Percentiles rank a stretch among this genome's conserved stretches.
Conservation (phyloP, 2,888 invertebrate species). For the Hoplodrina ambigua region DNA sequence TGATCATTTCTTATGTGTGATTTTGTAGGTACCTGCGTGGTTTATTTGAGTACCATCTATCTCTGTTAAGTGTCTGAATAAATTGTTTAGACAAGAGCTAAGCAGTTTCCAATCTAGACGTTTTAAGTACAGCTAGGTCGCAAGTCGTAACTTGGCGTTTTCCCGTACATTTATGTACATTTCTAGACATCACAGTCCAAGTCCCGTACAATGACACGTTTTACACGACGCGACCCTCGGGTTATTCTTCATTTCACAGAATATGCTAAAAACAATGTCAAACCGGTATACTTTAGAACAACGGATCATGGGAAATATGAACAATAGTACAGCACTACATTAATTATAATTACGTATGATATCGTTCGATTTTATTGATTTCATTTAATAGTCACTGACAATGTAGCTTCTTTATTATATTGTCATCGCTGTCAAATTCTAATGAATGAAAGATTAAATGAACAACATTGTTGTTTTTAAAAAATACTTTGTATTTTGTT, state of each 20-base stretch:
- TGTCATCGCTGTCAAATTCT: background rate
- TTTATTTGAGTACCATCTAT: background rate
- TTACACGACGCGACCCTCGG: conserved; percentile 71
- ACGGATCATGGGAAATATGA: conserved; percentile 52
- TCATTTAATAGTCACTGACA: conserved; percentile 2
- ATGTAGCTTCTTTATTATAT: conserved; percentile 3
- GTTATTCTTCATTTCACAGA: conserved; percentile 74
- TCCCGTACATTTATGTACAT: conserved; percentile 45
- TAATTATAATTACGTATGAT: conserved; percentile 38
- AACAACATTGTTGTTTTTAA: conserved; percentile 1
- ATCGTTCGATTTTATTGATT: conserved; percentile 36
- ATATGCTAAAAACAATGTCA: conserved; percentile 63
- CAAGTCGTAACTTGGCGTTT: conserved; percentile 44
- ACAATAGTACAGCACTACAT: conserved; percentile 48
- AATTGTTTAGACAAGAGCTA: conserved; percentile 21
- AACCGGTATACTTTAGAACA: conserved; percentile 58
- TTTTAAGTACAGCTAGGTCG: conserved; percentile 35
- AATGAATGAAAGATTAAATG: background rate
- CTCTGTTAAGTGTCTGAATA: conserved; percentile 7
- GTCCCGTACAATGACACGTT: conserved; percentile 77
- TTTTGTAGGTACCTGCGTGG: background rate
- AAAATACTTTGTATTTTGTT: background rate
- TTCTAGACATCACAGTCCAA: conserved; percentile 44
- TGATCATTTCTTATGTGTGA: background rate
- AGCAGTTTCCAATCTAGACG: conserved; percentile 22